Conservation (phyloP, 1,140 invertebrate genomes). For the Zaprionus nigranus region DNA sequence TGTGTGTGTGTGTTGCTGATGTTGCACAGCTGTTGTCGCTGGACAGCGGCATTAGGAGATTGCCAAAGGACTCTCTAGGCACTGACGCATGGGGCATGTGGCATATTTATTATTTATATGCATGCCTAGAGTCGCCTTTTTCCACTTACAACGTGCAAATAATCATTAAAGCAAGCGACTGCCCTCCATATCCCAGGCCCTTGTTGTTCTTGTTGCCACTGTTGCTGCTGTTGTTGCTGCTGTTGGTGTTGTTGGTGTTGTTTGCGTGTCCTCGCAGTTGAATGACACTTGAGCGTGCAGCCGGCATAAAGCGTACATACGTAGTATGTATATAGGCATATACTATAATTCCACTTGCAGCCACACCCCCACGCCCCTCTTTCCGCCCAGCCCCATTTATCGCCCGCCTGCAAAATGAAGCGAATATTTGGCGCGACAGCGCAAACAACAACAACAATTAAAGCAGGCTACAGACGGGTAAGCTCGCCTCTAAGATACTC, state of each 20-base stretch:
- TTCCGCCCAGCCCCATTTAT: neutral
- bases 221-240: neutral
- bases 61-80: neutral
- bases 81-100: constrained; percentile 5
- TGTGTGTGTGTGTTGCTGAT: constrained; percentile 1
- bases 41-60: constrained; percentile 6
- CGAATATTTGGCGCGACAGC: constrained; percentile 32
- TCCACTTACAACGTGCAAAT: constrained; percentile 75
- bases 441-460: neutral
- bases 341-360: constrained; percentile 28
- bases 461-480: neutral
- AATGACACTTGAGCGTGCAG: constrained; percentile 46
- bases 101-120: constrained; percentile 72
- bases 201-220: constrained; percentile 1
- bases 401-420: constrained; percentile 33
- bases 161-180: constrained; percentile 75
- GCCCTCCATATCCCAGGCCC: constrained; percentile 14
- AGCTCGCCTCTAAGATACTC: neutral
- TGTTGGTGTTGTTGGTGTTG: constrained; percentile 18
- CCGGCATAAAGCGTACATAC: constrained; percentile 5
- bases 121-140: constrained; percentile 49
- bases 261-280: constrained; percentile 57
- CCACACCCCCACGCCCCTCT: neutral
- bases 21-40: constrained; percentile 26
- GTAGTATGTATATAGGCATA: neutral